Evolutionary conservation across 2,797 vertebrate genomes (phyloP).

Genomic region (Myotis vivesi): DNA sequence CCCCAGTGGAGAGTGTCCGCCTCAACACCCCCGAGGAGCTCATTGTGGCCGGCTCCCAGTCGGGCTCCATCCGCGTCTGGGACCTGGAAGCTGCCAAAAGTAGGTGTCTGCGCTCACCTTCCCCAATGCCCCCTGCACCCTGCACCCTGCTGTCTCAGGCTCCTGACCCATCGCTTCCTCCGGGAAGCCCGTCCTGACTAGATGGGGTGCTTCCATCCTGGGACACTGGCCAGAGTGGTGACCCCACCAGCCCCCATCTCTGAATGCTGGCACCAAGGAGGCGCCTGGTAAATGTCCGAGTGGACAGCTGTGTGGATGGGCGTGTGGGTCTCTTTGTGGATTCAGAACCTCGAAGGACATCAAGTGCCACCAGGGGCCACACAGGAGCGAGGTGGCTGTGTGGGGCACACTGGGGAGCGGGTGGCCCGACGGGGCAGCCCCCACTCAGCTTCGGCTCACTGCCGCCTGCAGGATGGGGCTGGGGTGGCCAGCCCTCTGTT

Average conservation of each 20-base stretch:
- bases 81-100: constrained; percentile 98
- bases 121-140: accelerated
- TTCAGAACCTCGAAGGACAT: neutral
- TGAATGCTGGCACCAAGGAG: neutral
- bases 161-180: neutral
- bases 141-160: accelerated
- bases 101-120: constrained; percentile 75
- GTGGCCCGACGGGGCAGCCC: neutral
- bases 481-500: neutral
- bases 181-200: neutral
- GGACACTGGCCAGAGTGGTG: neutral
- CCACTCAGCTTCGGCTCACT: neutral
- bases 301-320: neutral
- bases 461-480: neutral
- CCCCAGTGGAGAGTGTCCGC: constrained; percentile 93
- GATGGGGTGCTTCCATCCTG: neutral
- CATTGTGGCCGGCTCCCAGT: constrained; percentile 94
- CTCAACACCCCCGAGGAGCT: constrained; percentile 93
- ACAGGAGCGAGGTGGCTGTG: neutral
- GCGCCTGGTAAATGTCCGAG: neutral
- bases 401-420: neutral
- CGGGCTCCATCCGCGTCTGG: constrained; percentile 96
- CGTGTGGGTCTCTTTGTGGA: neutral
- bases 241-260: accelerated
- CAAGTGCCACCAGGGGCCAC: neutral